A percentile compares a stretch with the other conserved stretches of the same genome.
Evolutionary conservation across 1,140 invertebrate species (phyloP).

Genomic region (Brachionus sp.): DNA sequence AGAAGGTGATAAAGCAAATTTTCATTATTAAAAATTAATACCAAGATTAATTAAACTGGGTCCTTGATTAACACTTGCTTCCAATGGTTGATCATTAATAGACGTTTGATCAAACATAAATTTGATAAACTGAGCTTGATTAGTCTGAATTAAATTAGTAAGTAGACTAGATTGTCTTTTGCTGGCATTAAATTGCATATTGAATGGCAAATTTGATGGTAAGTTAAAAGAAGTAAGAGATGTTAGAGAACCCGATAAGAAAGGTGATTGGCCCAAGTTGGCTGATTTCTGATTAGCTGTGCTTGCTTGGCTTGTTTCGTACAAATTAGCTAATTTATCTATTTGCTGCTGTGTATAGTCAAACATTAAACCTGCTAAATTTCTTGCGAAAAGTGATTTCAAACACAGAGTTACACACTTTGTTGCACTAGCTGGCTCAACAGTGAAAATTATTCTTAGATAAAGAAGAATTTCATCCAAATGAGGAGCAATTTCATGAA

Average conservation of each 20-base stretch:
- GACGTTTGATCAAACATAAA: slow-evolving; percentile 30
- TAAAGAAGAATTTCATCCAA: slow-evolving; percentile 77
- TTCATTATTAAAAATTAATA: not conserved
- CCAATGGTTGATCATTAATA: not conserved
- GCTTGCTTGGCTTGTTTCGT: not conserved
- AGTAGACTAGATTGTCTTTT: slow-evolving; percentile 2
- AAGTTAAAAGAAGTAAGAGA: slow-evolving; percentile 9
- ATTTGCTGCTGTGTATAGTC: slow-evolving; percentile 25
- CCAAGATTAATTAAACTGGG: slow-evolving; percentile 13
- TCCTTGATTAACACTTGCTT: not conserved
- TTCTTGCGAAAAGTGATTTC: slow-evolving; percentile 12
- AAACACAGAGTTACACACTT: slow-evolving; percentile 64
- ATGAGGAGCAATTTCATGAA: slow-evolving; percentile 70
- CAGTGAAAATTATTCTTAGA: slow-evolving; percentile 68
- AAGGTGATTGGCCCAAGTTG: not conserved
- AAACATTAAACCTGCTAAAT: slow-evolving; percentile 33
- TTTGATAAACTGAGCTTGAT: slow-evolving; percentile 11
- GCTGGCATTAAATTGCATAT: not conserved
- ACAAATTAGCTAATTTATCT: not conserved
- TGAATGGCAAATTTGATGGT: not conserved
- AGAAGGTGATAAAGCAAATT: not conserved
- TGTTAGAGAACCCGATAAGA: slow-evolving; percentile 7
- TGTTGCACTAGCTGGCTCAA: slow-evolving; percentile 70
- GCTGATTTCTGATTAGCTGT: not conserved
- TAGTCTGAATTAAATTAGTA: not conserved